These are phyloP conservation scores for Alligator sinensis DNA, from an alignment of 2,113 vertebrate species.

Conservation along the genomic window DNA sequence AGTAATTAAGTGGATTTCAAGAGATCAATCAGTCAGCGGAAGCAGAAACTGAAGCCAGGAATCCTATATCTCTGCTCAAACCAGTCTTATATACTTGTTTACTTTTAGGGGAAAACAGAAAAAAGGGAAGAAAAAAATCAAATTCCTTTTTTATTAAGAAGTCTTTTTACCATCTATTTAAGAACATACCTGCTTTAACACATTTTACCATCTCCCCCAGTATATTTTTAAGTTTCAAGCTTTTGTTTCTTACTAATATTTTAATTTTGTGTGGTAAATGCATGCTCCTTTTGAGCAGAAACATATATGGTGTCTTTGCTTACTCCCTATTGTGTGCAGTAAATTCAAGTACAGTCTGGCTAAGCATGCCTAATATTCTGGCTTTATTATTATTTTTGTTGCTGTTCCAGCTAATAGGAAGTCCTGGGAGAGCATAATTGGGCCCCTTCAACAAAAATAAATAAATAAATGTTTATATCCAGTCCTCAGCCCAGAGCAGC, in stretches of 20 bases:
- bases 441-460: background rate
- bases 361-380: background rate
- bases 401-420: background rate
- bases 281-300: background rate
- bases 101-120: background rate
- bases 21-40: background rate
- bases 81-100: background rate
- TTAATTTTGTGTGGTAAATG: background rate
- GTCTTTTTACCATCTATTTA: background rate
- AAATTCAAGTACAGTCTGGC: background rate
- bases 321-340: background rate
- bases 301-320: background rate
- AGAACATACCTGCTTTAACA: background rate
- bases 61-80: background rate
- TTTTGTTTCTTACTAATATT: background rate
- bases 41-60: background rate
- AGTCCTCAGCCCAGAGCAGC: background rate
- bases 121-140: background rate
- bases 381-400: background rate
- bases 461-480: background rate
- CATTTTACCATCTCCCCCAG: background rate
- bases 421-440: background rate
- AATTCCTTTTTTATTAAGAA: background rate
- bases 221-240: background rate
- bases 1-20: background rate